phyloP scores from a whole-genome alignment of 2,888 invertebrate genomes.

The Ophion obscuratus region DNA sequence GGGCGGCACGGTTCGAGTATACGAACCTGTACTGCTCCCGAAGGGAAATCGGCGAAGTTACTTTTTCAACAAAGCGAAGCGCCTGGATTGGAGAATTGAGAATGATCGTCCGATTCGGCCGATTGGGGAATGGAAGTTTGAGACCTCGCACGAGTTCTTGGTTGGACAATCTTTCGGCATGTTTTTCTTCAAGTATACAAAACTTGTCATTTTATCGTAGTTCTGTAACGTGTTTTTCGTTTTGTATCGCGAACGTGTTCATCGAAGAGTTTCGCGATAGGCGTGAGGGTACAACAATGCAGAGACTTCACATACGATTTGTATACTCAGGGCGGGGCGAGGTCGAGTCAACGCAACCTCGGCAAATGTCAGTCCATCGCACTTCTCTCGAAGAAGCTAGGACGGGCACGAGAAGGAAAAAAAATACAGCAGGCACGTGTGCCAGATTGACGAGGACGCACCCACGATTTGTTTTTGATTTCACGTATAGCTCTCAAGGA shows the following conservation, averaged over 20 bases:
- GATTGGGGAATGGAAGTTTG: too few species aligned
- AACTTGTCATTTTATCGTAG: constrained; percentile 1
- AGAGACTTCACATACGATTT: constrained; percentile 22
- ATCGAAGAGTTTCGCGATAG: neutral
- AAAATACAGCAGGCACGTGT: neutral
- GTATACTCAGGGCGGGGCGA: constrained; percentile 17
- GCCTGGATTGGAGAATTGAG: too few species aligned
- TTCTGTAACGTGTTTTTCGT: neutral
- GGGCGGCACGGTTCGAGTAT: neutral
- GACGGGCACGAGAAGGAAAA: constrained; percentile 12
- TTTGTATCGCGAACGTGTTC: constrained; percentile 1
- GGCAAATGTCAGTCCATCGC: constrained; percentile 13
- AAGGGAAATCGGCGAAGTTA: too few species aligned
- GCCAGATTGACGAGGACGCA: constrained; percentile 18
- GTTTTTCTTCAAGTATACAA: neutral
- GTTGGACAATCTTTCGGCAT: neutral
- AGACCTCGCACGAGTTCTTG: neutral
- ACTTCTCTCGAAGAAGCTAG: constrained; percentile 16
- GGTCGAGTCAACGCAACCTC: constrained; percentile 26
- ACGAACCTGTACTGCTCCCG: too few species aligned
- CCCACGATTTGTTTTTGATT: constrained; percentile 21
- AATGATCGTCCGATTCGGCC: too few species aligned
- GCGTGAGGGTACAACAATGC: neutral
- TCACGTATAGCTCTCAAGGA: neutral
- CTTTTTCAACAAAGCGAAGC: too few species aligned